Evolutionary conservation across 2,113 vertebrate species (phyloP).

Genomic region (Gambusia holbrooki): DNA sequence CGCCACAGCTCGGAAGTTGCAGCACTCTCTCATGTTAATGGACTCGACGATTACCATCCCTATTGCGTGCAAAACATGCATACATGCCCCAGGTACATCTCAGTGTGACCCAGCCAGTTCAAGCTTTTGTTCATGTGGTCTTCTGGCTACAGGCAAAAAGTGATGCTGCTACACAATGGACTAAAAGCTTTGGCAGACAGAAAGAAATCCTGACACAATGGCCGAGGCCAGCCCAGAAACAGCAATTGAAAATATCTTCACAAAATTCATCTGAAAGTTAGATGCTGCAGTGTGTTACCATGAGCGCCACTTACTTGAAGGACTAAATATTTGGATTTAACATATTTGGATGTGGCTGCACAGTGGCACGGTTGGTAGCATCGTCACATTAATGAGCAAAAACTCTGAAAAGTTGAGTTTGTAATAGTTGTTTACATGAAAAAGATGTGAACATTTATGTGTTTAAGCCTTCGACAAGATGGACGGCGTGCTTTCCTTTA

Average conservation of each 20-base stretch:
- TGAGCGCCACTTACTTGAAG: neutral
- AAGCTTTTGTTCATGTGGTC: constrained; percentile 62
- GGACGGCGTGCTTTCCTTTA: neutral
- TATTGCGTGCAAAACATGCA: constrained; percentile 62
- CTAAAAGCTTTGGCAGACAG: constrained; percentile 68
- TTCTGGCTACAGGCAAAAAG: constrained; percentile 58
- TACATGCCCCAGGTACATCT: constrained; percentile 61
- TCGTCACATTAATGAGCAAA: neutral
- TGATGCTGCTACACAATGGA: constrained; percentile 60
- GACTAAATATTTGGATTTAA: neutral
- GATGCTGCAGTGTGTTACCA: neutral
- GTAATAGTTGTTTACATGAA: no score
- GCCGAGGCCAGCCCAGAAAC: constrained; percentile 43
- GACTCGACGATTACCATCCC: constrained; percentile 62
- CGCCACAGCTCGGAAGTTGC: constrained; percentile 46
- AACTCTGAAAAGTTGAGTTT: neutral
- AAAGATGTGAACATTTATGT: neutral
- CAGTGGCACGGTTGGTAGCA: no score
- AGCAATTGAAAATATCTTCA: constrained; percentile 46
- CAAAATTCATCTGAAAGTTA: constrained; percentile 29
- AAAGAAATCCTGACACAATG: constrained; percentile 53
- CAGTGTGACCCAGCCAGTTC: constrained; percentile 65
- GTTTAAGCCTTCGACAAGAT: no score
- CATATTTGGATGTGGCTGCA: no score
- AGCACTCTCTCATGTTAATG: constrained; percentile 71